Evolutionary conservation across 2,113 vertebrate genomes (phyloP).

Genomic region (Bucco capensis): DNA sequence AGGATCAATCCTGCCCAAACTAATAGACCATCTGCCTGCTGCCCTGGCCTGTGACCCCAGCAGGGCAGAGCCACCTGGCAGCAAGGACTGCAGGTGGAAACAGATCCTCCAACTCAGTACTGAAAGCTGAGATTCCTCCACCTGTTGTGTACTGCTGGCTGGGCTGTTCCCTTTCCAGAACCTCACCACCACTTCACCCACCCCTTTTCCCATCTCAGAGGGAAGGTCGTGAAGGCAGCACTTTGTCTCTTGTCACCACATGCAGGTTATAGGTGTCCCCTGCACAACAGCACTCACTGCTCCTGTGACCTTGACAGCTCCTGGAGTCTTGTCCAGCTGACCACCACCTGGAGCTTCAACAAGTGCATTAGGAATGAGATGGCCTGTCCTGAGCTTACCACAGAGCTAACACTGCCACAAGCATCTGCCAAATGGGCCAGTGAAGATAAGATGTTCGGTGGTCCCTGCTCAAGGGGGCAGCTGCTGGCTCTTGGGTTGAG

Average conservation of each 20-base stretch:
- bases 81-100: background rate
- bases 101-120: background rate
- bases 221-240: background rate
- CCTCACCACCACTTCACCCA: background rate
- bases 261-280: fast-evolving
- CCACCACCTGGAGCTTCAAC: background rate
- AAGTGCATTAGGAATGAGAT: background rate
- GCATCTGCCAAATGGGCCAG: background rate
- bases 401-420: background rate
- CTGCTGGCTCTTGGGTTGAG: background rate
- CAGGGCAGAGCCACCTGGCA: background rate
- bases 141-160: fast-evolving
- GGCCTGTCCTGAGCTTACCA: background rate
- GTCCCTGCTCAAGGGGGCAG: background rate
- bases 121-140: background rate
- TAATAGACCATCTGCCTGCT: background rate
- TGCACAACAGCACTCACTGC: fast-evolving
- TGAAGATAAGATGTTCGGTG: background rate
- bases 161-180: background rate
- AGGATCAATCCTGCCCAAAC: background rate
- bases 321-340: background rate
- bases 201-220: fast-evolving
- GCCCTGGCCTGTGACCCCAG: background rate
- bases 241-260: fast-evolving
- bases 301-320: too few relatives aligned